A percentile compares a stretch with the other conserved stretches of the same genome.
phyloP scores from a whole-genome alignment of 2,888 invertebrate genomes.

The Colletes collaris region DNA sequence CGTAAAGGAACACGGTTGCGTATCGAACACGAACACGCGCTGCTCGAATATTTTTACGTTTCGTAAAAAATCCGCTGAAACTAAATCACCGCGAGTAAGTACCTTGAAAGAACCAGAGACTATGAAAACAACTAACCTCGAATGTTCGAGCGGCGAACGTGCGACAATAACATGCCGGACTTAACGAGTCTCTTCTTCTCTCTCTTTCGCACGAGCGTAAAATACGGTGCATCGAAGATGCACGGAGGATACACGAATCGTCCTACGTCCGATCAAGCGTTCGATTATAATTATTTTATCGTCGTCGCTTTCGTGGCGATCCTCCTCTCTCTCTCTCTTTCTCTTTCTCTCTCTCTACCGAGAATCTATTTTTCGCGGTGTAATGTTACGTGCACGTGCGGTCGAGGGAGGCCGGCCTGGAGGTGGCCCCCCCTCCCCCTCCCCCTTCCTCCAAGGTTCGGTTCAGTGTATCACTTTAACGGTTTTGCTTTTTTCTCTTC shows the following conservation, averaged over 20 bases:
- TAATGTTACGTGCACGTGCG: conserved; percentile 50
- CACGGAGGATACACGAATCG: conserved; percentile 5
- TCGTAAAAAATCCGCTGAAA: conserved; percentile 10
- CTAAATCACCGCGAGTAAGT: neutral
- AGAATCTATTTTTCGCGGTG: conserved; percentile 61
- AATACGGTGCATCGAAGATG: neutral
- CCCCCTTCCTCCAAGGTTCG: neutral
- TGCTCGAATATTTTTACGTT: conserved; percentile 23
- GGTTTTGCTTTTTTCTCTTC: neutral
- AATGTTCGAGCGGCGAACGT: neutral
- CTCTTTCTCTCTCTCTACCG: conserved; percentile 7
- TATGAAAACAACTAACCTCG: conserved; percentile 10
- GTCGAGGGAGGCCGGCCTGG: conserved; percentile 1
- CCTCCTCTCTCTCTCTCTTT: conserved; percentile 7
- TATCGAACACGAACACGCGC: neutral
- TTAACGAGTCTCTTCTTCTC: neutral
- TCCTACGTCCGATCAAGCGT: conserved; percentile 34
- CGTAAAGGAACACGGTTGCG: conserved; percentile 40
- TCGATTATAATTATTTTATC: conserved; percentile 49
- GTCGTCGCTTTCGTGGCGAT: conserved; percentile 36
- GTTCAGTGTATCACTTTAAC: neutral
- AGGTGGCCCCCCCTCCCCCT: neutral
- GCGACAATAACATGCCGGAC: neutral
- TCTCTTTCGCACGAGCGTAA: neutral
- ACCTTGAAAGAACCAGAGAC: neutral